These are phyloP conservation scores for Eristalis tenax DNA, from an alignment of 2,888 invertebrate species.

Conservation along the genomic window DNA sequence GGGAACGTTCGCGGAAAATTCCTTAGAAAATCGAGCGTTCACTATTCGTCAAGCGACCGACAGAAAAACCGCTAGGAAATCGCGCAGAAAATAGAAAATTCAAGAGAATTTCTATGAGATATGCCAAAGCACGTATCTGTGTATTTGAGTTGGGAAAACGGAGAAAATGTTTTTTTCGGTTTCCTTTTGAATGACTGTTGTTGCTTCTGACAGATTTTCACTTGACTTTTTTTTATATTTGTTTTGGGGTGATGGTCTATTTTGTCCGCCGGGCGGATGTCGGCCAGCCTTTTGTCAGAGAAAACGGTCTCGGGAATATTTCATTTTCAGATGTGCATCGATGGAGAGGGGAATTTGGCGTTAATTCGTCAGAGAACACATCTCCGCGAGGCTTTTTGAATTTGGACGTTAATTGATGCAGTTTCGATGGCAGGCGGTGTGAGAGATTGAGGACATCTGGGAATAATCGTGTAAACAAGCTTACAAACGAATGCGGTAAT, in stretches of 20 bases:
- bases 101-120: constrained; percentile 32
- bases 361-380: constrained; percentile 27
- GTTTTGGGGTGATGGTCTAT: background rate
- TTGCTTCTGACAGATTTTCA: constrained; percentile 47
- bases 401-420: background rate
- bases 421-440: background rate
- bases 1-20: constrained; percentile 52
- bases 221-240: background rate
- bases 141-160: background rate
- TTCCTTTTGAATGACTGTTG: constrained; percentile 21
- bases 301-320: background rate
- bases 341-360: constrained; percentile 40
- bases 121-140: constrained; percentile 7
- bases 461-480: too few species aligned
- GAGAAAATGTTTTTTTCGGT: constrained; percentile 9
- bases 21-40: constrained; percentile 66
- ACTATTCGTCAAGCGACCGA: constrained; percentile 53
- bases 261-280: background rate
- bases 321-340: constrained; percentile 20
- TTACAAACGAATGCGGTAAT: too few species aligned
- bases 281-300: background rate
- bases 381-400: background rate
- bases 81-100: constrained; percentile 56
- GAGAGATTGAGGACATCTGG: background rate
- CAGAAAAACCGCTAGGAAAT: constrained; percentile 13